Evolutionary conservation across 2,113 vertebrate genomes (phyloP).

Genomic region (Hippoglossus stenolepis): DNA sequence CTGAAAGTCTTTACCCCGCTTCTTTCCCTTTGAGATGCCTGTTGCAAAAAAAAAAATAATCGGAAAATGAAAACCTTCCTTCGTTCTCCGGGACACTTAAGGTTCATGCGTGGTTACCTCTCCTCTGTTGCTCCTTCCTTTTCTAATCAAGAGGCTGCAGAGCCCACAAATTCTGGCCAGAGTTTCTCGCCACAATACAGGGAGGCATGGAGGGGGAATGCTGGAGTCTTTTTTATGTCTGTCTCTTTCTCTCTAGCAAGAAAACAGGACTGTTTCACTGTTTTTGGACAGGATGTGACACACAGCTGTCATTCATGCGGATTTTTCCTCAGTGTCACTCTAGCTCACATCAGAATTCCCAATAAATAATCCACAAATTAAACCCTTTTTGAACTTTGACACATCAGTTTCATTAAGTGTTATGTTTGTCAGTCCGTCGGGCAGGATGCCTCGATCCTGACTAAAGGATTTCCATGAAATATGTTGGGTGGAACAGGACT

Average conservation of each 20-base stretch:
- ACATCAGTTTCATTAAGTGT: slow-evolving; percentile 10
- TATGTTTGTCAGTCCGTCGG: slow-evolving; percentile 10
- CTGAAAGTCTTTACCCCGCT: slow-evolving; percentile 55
- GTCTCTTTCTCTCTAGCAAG: slow-evolving; percentile 34
- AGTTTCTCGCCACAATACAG: slow-evolving; percentile 72
- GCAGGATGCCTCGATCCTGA: slow-evolving; percentile 11
- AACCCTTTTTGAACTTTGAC: background rate
- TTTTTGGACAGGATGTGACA: slow-evolving; percentile 38
- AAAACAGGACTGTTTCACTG: slow-evolving; percentile 34
- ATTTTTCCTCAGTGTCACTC: slow-evolving; percentile 5
- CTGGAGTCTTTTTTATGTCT: slow-evolving; percentile 57
- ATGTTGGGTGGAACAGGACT: slow-evolving; percentile 11
- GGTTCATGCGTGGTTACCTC: slow-evolving; percentile 72
- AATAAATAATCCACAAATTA: background rate
- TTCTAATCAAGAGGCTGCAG: slow-evolving; percentile 63
- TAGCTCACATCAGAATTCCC: background rate
- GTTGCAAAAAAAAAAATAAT: slow-evolving; percentile 54
- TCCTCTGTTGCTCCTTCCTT: slow-evolving; percentile 65
- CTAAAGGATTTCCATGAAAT: slow-evolving; percentile 16
- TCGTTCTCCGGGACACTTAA: slow-evolving; percentile 64
- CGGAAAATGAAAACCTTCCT: slow-evolving; percentile 80
- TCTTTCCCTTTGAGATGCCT: slow-evolving; percentile 57
- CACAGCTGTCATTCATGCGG: slow-evolving; percentile 48
- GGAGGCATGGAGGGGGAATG: slow-evolving; percentile 43
- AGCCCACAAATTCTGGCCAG: slow-evolving; percentile 60